phyloP scores from a whole-genome alignment of 2,113 vertebrate species.

The Hiodon tergisus region DNA sequence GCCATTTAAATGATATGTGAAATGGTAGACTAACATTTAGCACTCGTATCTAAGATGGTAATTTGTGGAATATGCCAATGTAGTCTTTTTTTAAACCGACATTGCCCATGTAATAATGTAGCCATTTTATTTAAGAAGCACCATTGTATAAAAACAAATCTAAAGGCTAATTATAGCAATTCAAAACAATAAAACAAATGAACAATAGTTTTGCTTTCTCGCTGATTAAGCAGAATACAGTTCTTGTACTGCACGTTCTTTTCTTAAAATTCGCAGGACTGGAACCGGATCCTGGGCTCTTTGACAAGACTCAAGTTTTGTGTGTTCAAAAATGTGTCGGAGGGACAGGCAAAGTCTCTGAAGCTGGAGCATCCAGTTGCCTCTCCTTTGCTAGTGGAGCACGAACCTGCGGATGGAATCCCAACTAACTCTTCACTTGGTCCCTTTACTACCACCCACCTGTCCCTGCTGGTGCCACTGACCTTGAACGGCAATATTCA shows the following conservation, averaged over 20 bases:
- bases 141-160: background rate
- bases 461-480: conserved; percentile 52
- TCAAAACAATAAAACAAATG: too few relatives aligned
- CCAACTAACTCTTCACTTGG: conserved; percentile 25
- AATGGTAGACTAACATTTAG: too few relatives aligned
- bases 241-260: background rate
- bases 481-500: conserved; percentile 26
- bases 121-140: background rate
- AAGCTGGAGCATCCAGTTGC: conserved; percentile 5
- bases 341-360: conserved; percentile 1
- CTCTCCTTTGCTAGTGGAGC: conserved; percentile 24
- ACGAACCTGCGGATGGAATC: conserved; percentile 19
- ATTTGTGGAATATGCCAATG: too few relatives aligned
- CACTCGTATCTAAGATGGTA: too few relatives aligned
- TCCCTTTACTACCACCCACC: conserved; percentile 21
- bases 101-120: background rate
- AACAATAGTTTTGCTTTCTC: background rate
- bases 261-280: conserved; percentile 50
- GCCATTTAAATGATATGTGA: too few relatives aligned
- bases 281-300: conserved; percentile 58
- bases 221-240: background rate
- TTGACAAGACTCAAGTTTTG: conserved; percentile 56
- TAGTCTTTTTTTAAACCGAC: too few relatives aligned
- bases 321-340: conserved; percentile 35
- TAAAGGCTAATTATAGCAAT: too few relatives aligned